phyloP scores from a whole-genome alignment of 2,888 invertebrate genomes.

The Zootermopsis nevadensis region DNA sequence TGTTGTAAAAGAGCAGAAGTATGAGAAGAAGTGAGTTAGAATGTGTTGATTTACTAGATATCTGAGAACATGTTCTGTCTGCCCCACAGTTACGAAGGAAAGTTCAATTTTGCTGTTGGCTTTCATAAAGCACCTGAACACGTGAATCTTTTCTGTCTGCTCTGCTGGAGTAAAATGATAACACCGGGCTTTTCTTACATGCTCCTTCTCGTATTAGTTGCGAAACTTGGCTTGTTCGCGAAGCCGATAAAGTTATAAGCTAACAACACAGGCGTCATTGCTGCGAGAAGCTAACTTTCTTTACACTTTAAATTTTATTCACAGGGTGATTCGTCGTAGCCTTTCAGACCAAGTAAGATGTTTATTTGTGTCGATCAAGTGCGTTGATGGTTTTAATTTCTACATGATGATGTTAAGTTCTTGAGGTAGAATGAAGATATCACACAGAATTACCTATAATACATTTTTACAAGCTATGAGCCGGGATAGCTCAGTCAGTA shows the following conservation, averaged over 20 bases:
- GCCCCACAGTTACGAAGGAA: not conserved
- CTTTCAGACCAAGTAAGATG: too few species aligned
- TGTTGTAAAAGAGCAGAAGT: not conserved
- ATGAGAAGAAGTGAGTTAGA: not conserved
- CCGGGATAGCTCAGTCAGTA: too few species aligned
- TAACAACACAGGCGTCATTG: too few species aligned
- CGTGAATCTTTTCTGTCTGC: slow-evolving; percentile 1
- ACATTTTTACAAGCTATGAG: too few species aligned
- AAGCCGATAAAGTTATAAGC: not conserved
- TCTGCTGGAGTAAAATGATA: slow-evolving; percentile 8
- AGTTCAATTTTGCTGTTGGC: slow-evolving; percentile 16
- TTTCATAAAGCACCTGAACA: slow-evolving; percentile 1
- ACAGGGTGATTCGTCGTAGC: too few species aligned
- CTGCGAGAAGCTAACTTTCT: too few species aligned
- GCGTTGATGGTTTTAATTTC: too few species aligned
- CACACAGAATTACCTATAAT: too few species aligned
- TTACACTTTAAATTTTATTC: too few species aligned
- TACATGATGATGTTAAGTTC: too few species aligned
- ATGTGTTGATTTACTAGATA: slow-evolving; percentile 7
- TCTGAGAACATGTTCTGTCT: not conserved
- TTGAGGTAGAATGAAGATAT: too few species aligned
- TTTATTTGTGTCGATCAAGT: too few species aligned
- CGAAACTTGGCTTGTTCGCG: not conserved
- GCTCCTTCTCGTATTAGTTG: slow-evolving; percentile 9
- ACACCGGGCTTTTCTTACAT: not conserved